phyloP scores from a whole-genome alignment of 2,888 invertebrate species.

The Tricholauxania praeusta region DNA sequence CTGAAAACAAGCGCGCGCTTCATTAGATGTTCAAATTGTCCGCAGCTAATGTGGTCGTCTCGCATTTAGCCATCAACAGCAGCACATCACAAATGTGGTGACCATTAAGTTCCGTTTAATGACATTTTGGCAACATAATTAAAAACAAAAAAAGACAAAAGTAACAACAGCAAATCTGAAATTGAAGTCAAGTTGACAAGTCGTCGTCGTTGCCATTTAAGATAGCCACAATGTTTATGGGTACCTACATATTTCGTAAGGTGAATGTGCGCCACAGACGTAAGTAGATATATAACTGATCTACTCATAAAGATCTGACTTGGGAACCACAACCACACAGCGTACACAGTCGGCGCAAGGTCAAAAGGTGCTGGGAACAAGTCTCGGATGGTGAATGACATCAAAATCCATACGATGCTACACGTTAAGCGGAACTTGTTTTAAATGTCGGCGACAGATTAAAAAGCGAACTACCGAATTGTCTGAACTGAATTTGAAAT shows the following conservation, averaged over 20 bases:
- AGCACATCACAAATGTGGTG: neutral
- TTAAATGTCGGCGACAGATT: too few relatives aligned
- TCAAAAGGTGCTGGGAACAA: slow-evolving; percentile 29
- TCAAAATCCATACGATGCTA: too few relatives aligned
- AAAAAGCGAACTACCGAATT: too few relatives aligned
- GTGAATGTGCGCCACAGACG: neutral
- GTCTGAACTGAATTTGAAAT: too few relatives aligned
- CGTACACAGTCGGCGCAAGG: slow-evolving; percentile 11
- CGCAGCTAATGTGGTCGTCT: neutral
- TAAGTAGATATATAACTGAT: slow-evolving; percentile 8
- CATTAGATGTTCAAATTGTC: slow-evolving; percentile 19
- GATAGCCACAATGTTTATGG: neutral
- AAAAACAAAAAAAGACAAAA: neutral
- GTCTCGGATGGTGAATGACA: too few relatives aligned
- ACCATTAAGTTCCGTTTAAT: slow-evolving; percentile 20
- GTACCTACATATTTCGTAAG: neutral
- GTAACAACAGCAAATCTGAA: neutral
- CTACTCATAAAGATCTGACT: slow-evolving; percentile 12
- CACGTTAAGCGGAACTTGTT: too few relatives aligned
- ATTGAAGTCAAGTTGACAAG: neutral
- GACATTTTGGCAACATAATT: slow-evolving; percentile 15
- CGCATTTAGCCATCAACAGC: neutral
- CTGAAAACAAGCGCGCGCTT: neutral
- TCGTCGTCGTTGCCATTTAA: slow-evolving; percentile 4
- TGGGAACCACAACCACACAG: slow-evolving; percentile 2